Evolutionary conservation across 1,140 invertebrate species (phyloP).

Genomic region (Whitmania pigra): DNA sequence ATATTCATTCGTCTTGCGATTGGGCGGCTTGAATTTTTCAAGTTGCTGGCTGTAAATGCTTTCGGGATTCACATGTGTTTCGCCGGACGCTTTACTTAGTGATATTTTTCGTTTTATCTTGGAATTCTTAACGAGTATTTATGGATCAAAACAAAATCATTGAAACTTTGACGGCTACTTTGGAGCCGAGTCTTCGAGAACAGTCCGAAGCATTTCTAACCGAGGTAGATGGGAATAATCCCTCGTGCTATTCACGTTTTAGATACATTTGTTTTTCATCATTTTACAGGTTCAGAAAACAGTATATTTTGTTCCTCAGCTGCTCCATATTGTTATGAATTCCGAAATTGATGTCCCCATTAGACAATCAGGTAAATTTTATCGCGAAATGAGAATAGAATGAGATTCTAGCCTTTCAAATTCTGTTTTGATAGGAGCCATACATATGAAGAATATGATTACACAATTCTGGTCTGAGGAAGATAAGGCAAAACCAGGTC

Average conservation of each 20-base stretch:
- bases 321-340: constrained; percentile 84
- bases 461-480: constrained; percentile 68
- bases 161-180: constrained; percentile 72
- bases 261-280: not conserved
- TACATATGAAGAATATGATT: constrained; percentile 92
- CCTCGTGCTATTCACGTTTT: constrained; percentile 10
- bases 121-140: no score
- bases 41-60: no score
- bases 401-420: not conserved
- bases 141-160: constrained; percentile 55
- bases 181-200: constrained; percentile 73
- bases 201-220: constrained; percentile 80
- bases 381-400: not conserved
- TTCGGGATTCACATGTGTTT: no score
- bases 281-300: constrained; percentile 71
- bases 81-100: no score
- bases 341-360: constrained; percentile 73
- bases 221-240: constrained; percentile 50
- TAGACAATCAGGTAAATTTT: constrained; percentile 67
- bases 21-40: no score
- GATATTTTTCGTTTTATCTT: no score
- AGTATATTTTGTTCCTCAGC: constrained; percentile 80
- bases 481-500: constrained; percentile 52
- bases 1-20: no score
- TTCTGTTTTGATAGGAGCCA: constrained; percentile 52